Evolutionary conservation across 92 coral and sea anemone species (phyloP), one percentile per base, ranked within the genome.

Genomic region (Epizoanthus rinbou): DNA sequence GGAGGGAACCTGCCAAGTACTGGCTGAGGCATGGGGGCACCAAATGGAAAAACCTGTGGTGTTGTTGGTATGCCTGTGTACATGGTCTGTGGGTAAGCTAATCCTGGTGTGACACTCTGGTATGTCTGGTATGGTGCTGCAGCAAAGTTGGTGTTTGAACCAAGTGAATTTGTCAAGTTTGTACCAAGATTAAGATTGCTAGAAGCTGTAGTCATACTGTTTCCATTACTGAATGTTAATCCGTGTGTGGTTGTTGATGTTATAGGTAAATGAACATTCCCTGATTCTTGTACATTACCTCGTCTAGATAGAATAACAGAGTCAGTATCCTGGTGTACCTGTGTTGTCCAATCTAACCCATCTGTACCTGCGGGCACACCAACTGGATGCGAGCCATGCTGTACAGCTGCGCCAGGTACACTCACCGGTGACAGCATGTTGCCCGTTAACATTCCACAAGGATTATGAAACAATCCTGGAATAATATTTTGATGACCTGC

Each of bases 21-120:
- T 58, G 81, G 81, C 68, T 57, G 81, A 37, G 64, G 5, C 35
- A 33, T 18, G 1, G 81, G 68, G 67, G 50, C 15, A 57, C 19
- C n/a, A 56, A 22, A n/a, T 11, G 18, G 3, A 25, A 25, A 67
- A 28, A 21, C 39, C 16, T 8, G 31, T 17, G 68, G 52, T 57
- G 57, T 10, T 5, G 24, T 18, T 57, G 81, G 68, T n/a, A 75
- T 31, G 25, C 67, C 68, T 75, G 81, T 57, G 68, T 75, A 75
- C 54, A 57, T 75, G 18, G 50, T 19, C 68, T 31, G 67, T 75
- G 81, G 64, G 50, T 57, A 16, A 31, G 58, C 41, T 6, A 19
- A 41, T 67, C 73, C 50, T 41, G 43, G 39, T 14, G 45, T 13
- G 50, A 33, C 41, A 67, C 43, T n/a, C 50, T 31, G 73, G 10